Evolutionary conservation across 1,140 invertebrate genomes (phyloP).

Genomic region (Cydia fagiglandana): DNA sequence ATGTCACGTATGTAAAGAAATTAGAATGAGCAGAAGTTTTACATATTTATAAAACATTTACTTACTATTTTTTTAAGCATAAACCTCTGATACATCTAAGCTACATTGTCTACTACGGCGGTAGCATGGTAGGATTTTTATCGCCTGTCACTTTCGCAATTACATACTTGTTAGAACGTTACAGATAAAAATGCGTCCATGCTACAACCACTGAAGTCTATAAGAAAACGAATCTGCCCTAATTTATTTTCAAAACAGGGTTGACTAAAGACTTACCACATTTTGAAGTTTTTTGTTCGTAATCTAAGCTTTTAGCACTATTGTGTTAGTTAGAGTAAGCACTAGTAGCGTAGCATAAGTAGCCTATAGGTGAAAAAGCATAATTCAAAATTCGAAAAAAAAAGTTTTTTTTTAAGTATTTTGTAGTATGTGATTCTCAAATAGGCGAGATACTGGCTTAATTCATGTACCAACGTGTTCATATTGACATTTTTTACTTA

Average conservation of each 20-base stretch:
- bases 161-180: no score
- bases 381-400: conserved; percentile 30
- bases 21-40: no score
- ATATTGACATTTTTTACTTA: not conserved
- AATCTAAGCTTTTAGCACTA: conserved; percentile 29
- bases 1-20: no score
- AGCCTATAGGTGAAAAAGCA: conserved; percentile 28
- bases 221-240: conserved; percentile 24
- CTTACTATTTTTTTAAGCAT: no score
- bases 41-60: no score
- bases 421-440: conserved; percentile 24
- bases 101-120: not conserved
- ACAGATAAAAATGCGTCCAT: no score
- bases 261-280: conserved; percentile 16
- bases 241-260: conserved; percentile 27
- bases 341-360: conserved; percentile 17
- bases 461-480: conserved; percentile 6
- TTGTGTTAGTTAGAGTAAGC: conserved; percentile 24
- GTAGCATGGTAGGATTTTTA: no score
- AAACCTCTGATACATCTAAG: no score
- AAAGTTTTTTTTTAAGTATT: conserved; percentile 17
- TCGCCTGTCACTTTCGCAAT: no score
- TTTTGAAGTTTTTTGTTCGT: conserved; percentile 13
- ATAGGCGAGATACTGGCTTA: conserved; percentile 22
- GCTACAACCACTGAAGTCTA: not conserved